A percentile compares a stretch with the other conserved stretches of the same genome.
phyloP scores from a whole-genome alignment of 2,888 invertebrate genomes.

The Nowickia ferox region DNA sequence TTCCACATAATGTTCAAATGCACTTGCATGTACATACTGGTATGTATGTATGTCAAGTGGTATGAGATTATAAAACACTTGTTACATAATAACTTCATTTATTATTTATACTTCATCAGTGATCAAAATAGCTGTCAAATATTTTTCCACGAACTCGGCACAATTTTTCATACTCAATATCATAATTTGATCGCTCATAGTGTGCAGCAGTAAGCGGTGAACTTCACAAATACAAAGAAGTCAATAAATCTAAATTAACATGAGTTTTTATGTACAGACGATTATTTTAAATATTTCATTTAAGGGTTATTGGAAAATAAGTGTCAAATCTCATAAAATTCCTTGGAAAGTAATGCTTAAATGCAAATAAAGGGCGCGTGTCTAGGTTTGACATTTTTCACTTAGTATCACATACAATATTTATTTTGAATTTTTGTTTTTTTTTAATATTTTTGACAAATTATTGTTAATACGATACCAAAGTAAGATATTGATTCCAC shows the following conservation, averaged over 20 bases:
- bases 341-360: constrained; percentile 29
- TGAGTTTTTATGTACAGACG: constrained; percentile 71
- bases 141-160: constrained; percentile 62
- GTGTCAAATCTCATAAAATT: constrained; percentile 73
- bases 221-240: constrained; percentile 61
- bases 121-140: constrained; percentile 74
- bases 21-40: not conserved
- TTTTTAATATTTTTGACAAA: too few relatives aligned
- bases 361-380: constrained; percentile 61
- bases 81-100: constrained; percentile 62
- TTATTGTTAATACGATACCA: too few relatives aligned
- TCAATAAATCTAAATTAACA: constrained; percentile 75
- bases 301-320: constrained; percentile 49
- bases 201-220: constrained; percentile 43
- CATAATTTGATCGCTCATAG: not conserved
- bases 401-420: too few relatives aligned
- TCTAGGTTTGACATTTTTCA: constrained; percentile 37
- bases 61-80: constrained; percentile 52
- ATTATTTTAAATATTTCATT: constrained; percentile 61
- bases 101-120: constrained; percentile 52
- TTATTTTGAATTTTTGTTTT: too few relatives aligned
- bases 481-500: too few relatives aligned
- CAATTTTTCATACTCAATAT: constrained; percentile 18
- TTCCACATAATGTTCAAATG: not conserved
- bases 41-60: constrained; percentile 24